Evolutionary conservation across 2,797 vertebrate genomes (phyloP).

Genomic region (Dryobates pubescens): DNA sequence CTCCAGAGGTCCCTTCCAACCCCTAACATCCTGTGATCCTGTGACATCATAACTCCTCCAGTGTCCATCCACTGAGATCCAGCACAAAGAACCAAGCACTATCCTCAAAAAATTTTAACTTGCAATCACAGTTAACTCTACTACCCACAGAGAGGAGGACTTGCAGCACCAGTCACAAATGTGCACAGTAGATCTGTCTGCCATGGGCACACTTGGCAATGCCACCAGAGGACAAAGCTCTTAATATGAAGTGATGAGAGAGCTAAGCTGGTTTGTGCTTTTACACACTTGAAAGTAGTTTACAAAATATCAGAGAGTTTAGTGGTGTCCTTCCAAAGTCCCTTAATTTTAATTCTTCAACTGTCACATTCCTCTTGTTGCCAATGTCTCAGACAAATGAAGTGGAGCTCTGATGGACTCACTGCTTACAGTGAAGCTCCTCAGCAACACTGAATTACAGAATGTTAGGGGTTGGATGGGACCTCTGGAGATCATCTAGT

Average conservation of each 20-base stretch:
- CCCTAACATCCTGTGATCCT: too few species aligned
- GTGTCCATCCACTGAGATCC: not conserved
- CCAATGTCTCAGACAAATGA: not conserved
- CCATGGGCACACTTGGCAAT: not conserved
- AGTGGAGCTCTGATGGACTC: not conserved
- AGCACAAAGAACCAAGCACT: not conserved
- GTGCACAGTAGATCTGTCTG: not conserved
- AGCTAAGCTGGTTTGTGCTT: not conserved
- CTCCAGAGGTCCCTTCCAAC: too few species aligned
- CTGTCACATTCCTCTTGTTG: not conserved
- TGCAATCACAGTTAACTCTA: not conserved
- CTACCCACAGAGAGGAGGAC: not conserved
- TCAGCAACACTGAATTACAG: not conserved
- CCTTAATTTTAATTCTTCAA: not conserved
- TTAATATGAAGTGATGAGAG: not conserved
- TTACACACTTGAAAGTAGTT: not conserved
- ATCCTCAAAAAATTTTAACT: conserved; percentile 7
- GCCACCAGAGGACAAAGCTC: conserved; percentile 22
- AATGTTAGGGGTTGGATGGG: too few species aligned
- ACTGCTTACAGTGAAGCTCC: not conserved
- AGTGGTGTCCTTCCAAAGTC: not conserved
- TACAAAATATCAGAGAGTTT: conserved; percentile 24
- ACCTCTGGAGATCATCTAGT: too few species aligned
- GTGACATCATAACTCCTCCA: too few species aligned
- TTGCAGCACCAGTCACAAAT: not conserved